Conservation (phyloP, 2,797 vertebrate genomes). For the Hylomyscus alleni region DNA sequence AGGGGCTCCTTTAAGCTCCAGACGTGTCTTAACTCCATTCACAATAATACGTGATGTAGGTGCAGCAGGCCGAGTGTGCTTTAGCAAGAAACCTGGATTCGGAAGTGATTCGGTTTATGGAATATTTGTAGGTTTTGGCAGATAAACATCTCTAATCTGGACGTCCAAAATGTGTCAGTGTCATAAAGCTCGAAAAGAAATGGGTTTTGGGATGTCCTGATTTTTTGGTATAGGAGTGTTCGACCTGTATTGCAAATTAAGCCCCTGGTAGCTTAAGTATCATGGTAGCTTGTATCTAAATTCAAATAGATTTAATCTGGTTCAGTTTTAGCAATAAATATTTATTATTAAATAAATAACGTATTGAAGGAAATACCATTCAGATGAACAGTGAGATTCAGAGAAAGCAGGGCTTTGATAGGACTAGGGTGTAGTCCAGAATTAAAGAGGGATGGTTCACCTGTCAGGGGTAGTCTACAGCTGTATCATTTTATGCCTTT, state of each 20-base stretch:
- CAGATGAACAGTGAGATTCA: neutral
- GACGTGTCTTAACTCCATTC: neutral
- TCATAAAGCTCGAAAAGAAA: neutral
- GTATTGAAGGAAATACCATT: neutral
- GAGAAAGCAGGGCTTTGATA: neutral
- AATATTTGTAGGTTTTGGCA: neutral
- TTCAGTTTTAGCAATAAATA: neutral
- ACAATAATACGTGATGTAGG: neutral
- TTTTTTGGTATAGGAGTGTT: neutral
- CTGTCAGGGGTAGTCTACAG: neutral
- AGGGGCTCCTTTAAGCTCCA: neutral
- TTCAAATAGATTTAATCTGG: neutral
- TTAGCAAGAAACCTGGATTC: neutral
- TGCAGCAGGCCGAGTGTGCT: neutral
- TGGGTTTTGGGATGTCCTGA: neutral
- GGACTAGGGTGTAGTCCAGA: neutral
- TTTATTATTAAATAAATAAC: neutral
- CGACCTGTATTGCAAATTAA: neutral
- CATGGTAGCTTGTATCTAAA: neutral
- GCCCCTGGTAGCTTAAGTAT: neutral
- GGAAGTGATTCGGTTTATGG: neutral
- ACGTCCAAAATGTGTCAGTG: neutral
- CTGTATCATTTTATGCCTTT: neutral
- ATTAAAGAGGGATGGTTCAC: neutral
- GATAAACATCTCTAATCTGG: neutral